Conservation (phyloP, 2,113 vertebrate species). For the Megaceryle maxima region DNA sequence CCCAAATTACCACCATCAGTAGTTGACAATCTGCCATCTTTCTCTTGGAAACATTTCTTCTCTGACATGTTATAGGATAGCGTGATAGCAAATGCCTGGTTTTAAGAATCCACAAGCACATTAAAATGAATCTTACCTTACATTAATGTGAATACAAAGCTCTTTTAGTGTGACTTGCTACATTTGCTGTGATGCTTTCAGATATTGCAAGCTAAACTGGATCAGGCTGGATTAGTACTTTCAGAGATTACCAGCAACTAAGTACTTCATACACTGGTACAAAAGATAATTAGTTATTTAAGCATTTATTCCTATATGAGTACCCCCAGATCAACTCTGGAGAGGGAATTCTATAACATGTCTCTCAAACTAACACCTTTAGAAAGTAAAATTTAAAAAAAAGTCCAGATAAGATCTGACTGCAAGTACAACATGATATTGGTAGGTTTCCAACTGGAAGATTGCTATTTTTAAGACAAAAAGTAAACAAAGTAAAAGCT, state of each 20-base stretch:
- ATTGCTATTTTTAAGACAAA: neutral
- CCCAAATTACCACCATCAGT: neutral
- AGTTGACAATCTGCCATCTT: constrained; percentile 6
- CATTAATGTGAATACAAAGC: neutral
- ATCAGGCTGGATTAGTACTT: constrained; percentile 4
- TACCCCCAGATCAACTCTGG: neutral
- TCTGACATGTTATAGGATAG: neutral
- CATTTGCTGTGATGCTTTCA: neutral
- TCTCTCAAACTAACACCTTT: neutral
- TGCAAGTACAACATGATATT: neutral
- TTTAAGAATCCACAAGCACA: neutral
- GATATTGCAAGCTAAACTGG: neutral
- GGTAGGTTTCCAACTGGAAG: neutral
- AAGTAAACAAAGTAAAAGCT: neutral
- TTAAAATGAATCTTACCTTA: constrained; percentile 21
- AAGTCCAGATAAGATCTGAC: neutral
- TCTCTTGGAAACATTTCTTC: neutral
- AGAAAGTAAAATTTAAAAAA: neutral
- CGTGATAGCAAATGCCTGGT: neutral
- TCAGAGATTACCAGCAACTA: neutral
- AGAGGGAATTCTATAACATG: neutral
- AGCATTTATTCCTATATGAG: neutral
- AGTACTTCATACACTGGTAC: neutral
- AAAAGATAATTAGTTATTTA: neutral
- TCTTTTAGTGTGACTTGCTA: neutral